Base-by-base conservation (phyloP, 30 jellyfish, hydroid and myxozoan species). In the Aurelia coerulea region DNA sequence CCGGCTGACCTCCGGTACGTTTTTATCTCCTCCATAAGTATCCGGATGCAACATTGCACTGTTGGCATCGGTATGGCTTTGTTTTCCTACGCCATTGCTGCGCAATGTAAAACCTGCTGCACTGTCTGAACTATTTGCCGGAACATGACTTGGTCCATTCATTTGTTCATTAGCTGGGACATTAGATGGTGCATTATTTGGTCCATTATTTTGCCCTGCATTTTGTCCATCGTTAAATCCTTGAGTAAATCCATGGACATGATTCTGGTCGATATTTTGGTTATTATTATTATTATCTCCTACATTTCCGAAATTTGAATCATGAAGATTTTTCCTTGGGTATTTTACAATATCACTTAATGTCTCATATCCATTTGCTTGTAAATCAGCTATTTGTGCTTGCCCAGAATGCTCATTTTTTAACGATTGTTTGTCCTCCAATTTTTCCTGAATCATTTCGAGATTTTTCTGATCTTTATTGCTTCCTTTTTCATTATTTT, bases 321-420 rank as follows among this genome's bases (percentile, higher is more conserved):
- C 52, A 17, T 54, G 88, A 3, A 73, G 65, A 23, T 74, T 80
- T 49, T 90, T 83, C 4, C 81, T 81, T 19, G 94, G 97, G 46
- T 82, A 84, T 59, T 90, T 90, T 1, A 90, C 86, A 29, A 90
- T 90, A 50, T 90, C 95, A 39, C 84, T 65, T 2, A 83, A 32
- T 29, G 97, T 90, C 59, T 89, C 93, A 54, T 82, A 89, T 2
- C 88, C 88, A 17, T 74, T 73, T 35, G 72, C 73, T 41, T 79
- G 84, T 14, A 76, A 62, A 33, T 85, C 94, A 9, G 88, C 88
- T 12, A 76, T 71, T 53, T 87, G 56, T 60, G 88, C 94, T 64
- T 74, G 94, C 11, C 78, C 88, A 15, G 77, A 15, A 6, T 77
- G 70, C 35, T 85, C 79, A 54, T 74, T 85, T 37, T 63, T 37